Evolutionary conservation across 2,797 vertebrate genomes (phyloP).

Genomic region (Lutjanus campechanus): DNA sequence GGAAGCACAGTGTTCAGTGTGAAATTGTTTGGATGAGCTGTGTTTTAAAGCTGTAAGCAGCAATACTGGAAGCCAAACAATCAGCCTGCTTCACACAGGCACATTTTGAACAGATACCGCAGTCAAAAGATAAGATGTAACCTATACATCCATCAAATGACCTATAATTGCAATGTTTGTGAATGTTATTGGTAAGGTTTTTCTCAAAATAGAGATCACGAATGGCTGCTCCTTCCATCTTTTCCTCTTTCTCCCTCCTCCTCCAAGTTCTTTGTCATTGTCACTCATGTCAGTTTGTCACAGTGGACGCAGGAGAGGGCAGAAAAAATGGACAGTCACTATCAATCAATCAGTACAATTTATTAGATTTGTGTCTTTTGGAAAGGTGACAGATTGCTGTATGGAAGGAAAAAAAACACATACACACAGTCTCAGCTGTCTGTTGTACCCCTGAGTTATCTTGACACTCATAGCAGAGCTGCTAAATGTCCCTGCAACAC

Average conservation of each 20-base stretch:
- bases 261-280: constrained; percentile 54
- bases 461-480: constrained; percentile 36
- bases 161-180: constrained; percentile 7
- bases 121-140: no score
- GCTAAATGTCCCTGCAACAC: constrained; percentile 19
- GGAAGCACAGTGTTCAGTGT: no score
- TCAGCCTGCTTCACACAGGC: no score
- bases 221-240: constrained; percentile 7
- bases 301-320: constrained; percentile 37
- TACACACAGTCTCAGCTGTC: constrained; percentile 23
- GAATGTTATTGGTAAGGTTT: constrained; percentile 25
- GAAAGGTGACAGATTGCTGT: constrained; percentile 57
- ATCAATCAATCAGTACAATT: constrained; percentile 65
- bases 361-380: constrained; percentile 64
- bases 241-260: constrained; percentile 36
- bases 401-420: constrained; percentile 11
- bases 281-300: constrained; percentile 64
- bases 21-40: no score
- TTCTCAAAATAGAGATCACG: constrained; percentile 32
- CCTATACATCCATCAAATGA: constrained; percentile 4
- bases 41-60: no score
- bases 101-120: no score
- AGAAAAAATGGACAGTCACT: constrained; percentile 62
- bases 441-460: constrained; percentile 33
- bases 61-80: no score